Percentiles rank a stretch among this genome's conserved stretches.
Conservation (phyloP, 2,113 vertebrate species). For the Hippocampus mohnikei region DNA sequence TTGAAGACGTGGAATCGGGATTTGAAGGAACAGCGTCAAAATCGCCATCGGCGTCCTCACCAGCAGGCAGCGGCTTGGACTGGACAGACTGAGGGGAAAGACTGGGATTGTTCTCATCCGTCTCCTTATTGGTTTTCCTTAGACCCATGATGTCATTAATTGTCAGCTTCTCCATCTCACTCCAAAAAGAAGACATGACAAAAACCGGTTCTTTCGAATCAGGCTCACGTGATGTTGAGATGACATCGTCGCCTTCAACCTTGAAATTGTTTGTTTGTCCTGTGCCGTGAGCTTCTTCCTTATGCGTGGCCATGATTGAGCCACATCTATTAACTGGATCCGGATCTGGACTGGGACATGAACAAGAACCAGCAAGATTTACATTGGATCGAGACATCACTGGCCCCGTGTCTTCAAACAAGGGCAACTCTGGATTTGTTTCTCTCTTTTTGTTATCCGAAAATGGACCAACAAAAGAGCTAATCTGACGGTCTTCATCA, state of each 20-base stretch:
- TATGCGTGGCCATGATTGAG: background rate
- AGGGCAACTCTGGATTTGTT: conserved; percentile 5
- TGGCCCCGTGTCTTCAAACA: conserved; percentile 28
- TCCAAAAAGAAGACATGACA: conserved; percentile 76
- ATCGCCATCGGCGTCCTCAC: conserved; percentile 18
- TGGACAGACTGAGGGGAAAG: conserved; percentile 49
- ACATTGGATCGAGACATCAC: conserved; percentile 10
- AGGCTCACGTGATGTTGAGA: conserved; percentile 10
- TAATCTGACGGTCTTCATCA: background rate
- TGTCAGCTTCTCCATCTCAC: conserved; percentile 76
- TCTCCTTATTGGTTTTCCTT: conserved; percentile 32
- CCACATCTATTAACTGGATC: conserved; percentile 1
- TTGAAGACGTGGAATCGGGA: conserved; percentile 21
- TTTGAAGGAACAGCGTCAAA: conserved; percentile 24
- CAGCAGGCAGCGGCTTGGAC: conserved; percentile 18
- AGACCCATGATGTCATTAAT: conserved; percentile 75
- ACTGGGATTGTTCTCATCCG: conserved; percentile 39
- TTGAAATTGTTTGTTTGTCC: conserved; percentile 4
- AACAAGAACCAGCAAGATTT: conserved; percentile 23
- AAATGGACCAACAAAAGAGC: background rate
- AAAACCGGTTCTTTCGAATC: conserved; percentile 49
- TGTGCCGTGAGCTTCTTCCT: background rate
- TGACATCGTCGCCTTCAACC: background rate
- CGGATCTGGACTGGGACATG: conserved; percentile 13
- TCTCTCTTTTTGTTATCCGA: background rate